phyloP scores from a whole-genome alignment of 2,797 vertebrate genomes.

The Acanthornis magna region DNA sequence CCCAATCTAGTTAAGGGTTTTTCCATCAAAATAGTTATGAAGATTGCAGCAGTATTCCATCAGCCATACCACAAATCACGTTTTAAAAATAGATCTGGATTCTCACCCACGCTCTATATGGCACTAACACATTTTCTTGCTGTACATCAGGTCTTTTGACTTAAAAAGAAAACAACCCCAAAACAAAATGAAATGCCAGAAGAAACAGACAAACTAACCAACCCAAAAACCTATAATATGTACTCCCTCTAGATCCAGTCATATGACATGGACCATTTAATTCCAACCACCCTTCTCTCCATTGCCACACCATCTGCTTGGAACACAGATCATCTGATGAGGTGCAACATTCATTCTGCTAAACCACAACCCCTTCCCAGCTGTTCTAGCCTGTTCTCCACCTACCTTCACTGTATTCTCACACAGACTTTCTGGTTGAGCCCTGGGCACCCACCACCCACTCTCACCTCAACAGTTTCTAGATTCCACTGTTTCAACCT shows the following conservation, averaged over 20 bases:
- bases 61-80: not conserved
- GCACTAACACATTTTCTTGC: not conserved
- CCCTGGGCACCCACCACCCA: not conserved
- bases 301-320: not conserved
- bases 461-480: not conserved
- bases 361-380: not conserved
- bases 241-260: not conserved
- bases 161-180: not conserved
- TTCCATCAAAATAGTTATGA: constrained; percentile 25
- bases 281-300: not conserved
- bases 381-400: not conserved
- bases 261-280: not conserved
- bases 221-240: not conserved
- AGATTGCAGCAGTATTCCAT: not conserved
- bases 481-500: not conserved
- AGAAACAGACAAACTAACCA: not conserved
- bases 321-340: not conserved
- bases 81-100: constrained; percentile 3
- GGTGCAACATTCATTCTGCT: not conserved
- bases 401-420: not conserved
- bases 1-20: not conserved
- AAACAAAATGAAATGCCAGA: not conserved
- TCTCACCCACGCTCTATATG: not conserved
- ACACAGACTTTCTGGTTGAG: not conserved
- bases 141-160: not conserved